phyloP scores from a whole-genome alignment of 2,797 vertebrate genomes.

The Echeneis naucrates region DNA sequence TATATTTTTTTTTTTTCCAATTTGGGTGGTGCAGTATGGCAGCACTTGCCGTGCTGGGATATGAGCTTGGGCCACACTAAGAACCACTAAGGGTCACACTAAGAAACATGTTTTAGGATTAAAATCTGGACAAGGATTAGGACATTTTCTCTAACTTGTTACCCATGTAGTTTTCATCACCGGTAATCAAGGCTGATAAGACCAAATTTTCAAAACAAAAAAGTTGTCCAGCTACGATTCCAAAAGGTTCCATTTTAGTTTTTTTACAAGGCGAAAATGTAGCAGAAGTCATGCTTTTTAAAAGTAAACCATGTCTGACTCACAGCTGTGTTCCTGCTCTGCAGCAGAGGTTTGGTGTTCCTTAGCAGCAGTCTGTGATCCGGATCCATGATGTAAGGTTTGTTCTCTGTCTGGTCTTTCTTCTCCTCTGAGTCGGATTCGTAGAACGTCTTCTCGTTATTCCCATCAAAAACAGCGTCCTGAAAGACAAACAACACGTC shows the following conservation, averaged over 20 bases:
- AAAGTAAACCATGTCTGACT: constrained; percentile 59
- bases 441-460: constrained; percentile 89
- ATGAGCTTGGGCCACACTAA: not conserved
- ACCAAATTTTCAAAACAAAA: no score
- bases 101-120: no score
- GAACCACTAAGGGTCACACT: no score
- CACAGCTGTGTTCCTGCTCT: constrained; percentile 98
- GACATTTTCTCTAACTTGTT: no score
- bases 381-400: constrained; percentile 92
- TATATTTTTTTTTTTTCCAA: not conserved
- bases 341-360: constrained; percentile 95
- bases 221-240: no score
- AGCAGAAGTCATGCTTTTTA: no score
- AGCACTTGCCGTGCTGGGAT: constrained; percentile 10
- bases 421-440: constrained; percentile 91
- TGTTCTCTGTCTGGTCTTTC: constrained; percentile 76
- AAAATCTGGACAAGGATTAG: no score
- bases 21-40: constrained; percentile 14
- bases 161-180: no score
- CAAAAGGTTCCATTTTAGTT: no score
- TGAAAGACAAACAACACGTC: constrained; percentile 63
- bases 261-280: no score
- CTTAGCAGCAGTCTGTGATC: constrained; percentile 94
- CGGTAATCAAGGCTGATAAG: no score
- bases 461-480: constrained; percentile 87